Evolutionary conservation across 2,888 invertebrate species (phyloP), one percentile per base, ranked within the genome.

Genomic region (Chymomyza amoena): DNA sequence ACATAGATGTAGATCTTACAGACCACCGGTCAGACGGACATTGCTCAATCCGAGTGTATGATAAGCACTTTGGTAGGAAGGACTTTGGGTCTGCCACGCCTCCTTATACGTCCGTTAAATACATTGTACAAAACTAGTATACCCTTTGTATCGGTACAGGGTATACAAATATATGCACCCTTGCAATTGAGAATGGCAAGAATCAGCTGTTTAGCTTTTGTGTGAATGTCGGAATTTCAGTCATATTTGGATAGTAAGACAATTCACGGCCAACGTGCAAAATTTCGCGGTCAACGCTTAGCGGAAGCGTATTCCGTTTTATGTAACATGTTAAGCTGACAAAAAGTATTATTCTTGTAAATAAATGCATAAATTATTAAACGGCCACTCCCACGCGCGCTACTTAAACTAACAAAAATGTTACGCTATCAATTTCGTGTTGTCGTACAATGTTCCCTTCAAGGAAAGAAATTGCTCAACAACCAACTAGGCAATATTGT

Each of bases 281-380:
- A 82, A 74, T 85, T 84, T 75, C 32, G 80, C 77, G 84, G 84
- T 79, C 78, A 69, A 32, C 64, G 51, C 68, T 72, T 67, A 60
- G 69, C 79, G 81, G 84, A 84, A 70, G 65, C 61, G 67, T 25
- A 51, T 66, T 51, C 67, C 39, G 61, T 56, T 72, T 81, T 82
- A 82, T 82, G 75, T 82, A 85, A 82, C 61, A 78, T 81, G 81
- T 76, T 82, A 52, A 81, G 81, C 45, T 81, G 71, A 81, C 78
- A 63, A 13, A 45, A 50, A 54, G 16, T 71, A 64, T 59, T 71
- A 28, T 60, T 54, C 60, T 54, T 67, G 66, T 50, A 56, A 36
- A 62, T 67, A 60, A 39, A 63, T 67, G 15, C 61, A 10, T 61
- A 25, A 20, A 36, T 36, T 61, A 36, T 45, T 28, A 67, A 45